phyloP scores from a whole-genome alignment of 2,888 invertebrate genomes.

The Nesidiocoris tenuis region DNA sequence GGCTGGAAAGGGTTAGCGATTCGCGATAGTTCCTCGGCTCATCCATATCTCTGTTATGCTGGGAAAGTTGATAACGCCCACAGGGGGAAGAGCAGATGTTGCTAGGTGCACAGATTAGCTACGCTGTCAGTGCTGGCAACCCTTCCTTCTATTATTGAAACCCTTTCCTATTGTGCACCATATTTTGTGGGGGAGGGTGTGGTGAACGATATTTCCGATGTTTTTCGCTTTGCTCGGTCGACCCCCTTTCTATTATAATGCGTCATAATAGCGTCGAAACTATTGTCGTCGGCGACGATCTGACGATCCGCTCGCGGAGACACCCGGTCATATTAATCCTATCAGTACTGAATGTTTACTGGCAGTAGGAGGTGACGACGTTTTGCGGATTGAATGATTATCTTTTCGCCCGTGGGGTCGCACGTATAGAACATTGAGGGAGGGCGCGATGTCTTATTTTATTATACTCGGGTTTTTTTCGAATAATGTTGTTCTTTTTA shows the following conservation, averaged over 20 bases:
- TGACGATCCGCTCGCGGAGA: neutral
- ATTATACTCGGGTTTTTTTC: neutral
- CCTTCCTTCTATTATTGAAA: neutral
- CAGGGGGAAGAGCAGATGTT: slow-evolving; percentile 24
- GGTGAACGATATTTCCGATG: slow-evolving; percentile 14
- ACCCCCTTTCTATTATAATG: neutral
- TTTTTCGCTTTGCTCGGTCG: neutral
- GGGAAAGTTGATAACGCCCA: neutral
- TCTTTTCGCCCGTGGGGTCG: neutral
- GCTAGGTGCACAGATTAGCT: slow-evolving; percentile 38
- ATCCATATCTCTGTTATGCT: neutral
- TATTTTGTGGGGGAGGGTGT: slow-evolving; percentile 2
- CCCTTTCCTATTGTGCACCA: slow-evolving; percentile 20
- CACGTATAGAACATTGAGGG: neutral
- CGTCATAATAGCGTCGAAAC: neutral
- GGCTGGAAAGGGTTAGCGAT: neutral
- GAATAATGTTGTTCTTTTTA: neutral
- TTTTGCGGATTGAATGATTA: slow-evolving; percentile 39
- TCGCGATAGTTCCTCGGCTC: too few relatives aligned
- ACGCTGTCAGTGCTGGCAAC: slow-evolving; percentile 13
- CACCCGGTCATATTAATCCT: neutral
- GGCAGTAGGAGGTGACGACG: neutral
- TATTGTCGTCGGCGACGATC: neutral
- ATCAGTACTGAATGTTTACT: neutral
- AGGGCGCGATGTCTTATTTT: neutral